These are phyloP conservation scores for Troides oblongomaculatus DNA, from an alignment of 2,888 invertebrate species.

Conservation along the genomic window DNA sequence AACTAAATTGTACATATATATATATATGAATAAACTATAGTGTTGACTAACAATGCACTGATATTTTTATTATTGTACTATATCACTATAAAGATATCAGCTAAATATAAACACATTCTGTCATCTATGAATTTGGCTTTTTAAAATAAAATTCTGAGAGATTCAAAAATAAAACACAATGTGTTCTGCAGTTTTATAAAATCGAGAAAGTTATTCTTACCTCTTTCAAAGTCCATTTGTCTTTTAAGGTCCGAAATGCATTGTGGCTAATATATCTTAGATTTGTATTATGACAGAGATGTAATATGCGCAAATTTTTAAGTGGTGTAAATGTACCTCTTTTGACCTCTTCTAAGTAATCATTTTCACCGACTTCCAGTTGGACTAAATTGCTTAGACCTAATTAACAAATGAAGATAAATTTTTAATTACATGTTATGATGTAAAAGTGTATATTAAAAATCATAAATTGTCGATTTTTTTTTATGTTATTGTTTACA, in stretches of 20 bases:
- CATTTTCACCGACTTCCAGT: conserved; percentile 82
- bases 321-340: conserved; percentile 77
- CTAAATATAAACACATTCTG: no score
- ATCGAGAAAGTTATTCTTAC: conserved; percentile 53
- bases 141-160: no score
- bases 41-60: conserved; percentile 3
- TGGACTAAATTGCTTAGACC: conserved; percentile 77
- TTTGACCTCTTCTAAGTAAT: conserved; percentile 76
- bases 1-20: conserved; percentile 16
- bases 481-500: neutral
- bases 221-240: conserved; percentile 76
- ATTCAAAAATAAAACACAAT: no score
- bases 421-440: neutral
- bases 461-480: conserved; percentile 13
- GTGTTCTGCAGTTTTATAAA: neutral
- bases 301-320: conserved; percentile 64
- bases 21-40: conserved; percentile 4
- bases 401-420: conserved; percentile 43
- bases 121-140: neutral
- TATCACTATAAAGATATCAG: neutral
- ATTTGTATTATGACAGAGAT: conserved; percentile 75
- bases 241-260: conserved; percentile 76
- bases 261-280: conserved; percentile 79
- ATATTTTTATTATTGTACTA: neutral
- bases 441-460: neutral